phyloP scores from a whole-genome alignment of 2,888 invertebrate species.

The Muscina levida region DNA sequence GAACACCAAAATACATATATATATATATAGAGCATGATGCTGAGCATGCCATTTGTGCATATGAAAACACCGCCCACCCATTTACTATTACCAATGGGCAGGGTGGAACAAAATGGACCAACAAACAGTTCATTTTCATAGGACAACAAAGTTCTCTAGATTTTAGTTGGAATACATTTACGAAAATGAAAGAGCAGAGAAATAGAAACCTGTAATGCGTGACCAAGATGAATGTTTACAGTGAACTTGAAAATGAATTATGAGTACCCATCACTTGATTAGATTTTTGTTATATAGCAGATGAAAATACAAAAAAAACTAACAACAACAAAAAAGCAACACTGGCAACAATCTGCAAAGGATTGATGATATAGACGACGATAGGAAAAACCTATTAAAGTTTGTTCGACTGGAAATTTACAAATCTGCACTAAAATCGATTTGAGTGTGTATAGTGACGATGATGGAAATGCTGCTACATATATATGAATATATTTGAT shows the following conservation, averaged over 20 bases:
- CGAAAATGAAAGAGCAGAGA: neutral
- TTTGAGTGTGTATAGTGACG: neutral
- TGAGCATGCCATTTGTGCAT: constrained; percentile 5
- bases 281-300: constrained; percentile 23
- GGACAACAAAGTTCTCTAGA: neutral
- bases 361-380: neutral
- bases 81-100: neutral
- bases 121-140: neutral
- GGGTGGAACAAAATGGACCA: neutral
- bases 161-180: neutral
- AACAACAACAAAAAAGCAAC: too few species aligned
- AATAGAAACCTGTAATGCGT: constrained; percentile 43
- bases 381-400: constrained; percentile 34
- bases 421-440: neutral
- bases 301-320: constrained; percentile 9
- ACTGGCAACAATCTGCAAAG: neutral
- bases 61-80: constrained; percentile 22
- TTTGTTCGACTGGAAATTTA: neutral
- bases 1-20: constrained; percentile 41
- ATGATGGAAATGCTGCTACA: neutral
- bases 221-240: constrained; percentile 69
- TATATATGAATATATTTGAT: neutral
- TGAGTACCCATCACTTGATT: constrained; percentile 58
- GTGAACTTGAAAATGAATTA: constrained; percentile 71
- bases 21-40: constrained; percentile 31